Evolutionary conservation across 2,797 vertebrate species (phyloP).

Genomic region (Sarcoramphus papa): DNA sequence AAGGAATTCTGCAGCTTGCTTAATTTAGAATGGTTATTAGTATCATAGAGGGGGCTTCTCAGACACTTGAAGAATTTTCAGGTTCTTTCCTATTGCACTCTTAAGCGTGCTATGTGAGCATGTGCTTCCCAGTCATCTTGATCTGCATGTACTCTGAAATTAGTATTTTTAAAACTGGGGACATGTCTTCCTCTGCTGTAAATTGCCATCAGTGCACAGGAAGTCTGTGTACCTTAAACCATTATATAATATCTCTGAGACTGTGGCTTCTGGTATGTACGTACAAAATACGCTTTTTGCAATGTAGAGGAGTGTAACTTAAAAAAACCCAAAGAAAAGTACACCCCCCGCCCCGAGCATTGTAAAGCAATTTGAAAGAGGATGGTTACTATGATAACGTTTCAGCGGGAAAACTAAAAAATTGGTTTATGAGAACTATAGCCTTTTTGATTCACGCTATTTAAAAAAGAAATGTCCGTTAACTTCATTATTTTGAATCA

Average conservation of each 20-base stretch:
- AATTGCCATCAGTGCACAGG: background rate
- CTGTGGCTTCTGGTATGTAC: background rate
- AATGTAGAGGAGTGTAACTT: background rate
- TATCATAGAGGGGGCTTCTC: background rate
- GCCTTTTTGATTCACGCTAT: background rate
- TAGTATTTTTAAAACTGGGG: background rate
- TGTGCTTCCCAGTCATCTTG: background rate
- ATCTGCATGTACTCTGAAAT: background rate
- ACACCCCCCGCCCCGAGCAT: rapidly evolving
- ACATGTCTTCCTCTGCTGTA: background rate
- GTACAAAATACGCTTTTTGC: background rate
- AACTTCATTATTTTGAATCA: background rate
- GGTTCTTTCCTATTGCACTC: background rate
- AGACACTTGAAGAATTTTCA: background rate
- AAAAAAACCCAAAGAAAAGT: background rate
- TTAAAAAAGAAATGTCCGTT: background rate
- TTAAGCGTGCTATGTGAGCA: background rate
- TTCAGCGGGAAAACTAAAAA: background rate
- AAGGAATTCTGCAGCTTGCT: background rate
- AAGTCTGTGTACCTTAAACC: background rate
- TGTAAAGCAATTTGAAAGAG: background rate
- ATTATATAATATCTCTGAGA: background rate
- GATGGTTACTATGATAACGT: background rate
- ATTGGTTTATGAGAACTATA: background rate
- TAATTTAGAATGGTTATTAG: background rate